Evolutionary conservation across 2,797 vertebrate species (phyloP).

Genomic region (Phalloptychus januarius): DNA sequence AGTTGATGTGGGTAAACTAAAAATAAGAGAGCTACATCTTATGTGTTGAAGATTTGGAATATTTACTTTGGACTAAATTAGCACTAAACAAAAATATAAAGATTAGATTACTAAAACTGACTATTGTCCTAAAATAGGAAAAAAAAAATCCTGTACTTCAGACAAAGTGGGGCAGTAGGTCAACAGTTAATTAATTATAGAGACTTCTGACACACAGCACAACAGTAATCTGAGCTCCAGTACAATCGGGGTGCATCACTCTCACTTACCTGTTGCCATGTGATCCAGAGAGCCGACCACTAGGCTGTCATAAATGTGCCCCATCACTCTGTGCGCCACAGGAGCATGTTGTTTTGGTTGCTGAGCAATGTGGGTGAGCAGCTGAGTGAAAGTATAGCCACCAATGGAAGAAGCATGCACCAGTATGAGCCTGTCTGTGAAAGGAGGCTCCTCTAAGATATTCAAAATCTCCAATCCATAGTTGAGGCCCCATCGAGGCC

Average conservation of each 20-base stretch:
- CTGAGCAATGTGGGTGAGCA: slow-evolving; percentile 61
- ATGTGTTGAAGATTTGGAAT: background rate
- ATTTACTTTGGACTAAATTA: background rate
- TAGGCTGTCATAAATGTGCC: slow-evolving; percentile 80
- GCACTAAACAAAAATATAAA: background rate
- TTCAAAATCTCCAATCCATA: slow-evolving; percentile 59
- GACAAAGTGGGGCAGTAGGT: slow-evolving; percentile 33
- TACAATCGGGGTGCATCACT: slow-evolving; percentile 5
- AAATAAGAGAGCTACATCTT: background rate
- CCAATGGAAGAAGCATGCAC: slow-evolving; percentile 80
- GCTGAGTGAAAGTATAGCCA: slow-evolving; percentile 78
- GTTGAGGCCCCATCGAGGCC: slow-evolving; percentile 72
- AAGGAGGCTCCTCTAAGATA: slow-evolving; percentile 69
- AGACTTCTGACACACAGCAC: slow-evolving; percentile 34
- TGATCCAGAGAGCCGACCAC: slow-evolving; percentile 74
- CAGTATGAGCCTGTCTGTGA: slow-evolving; percentile 64
- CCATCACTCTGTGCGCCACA: slow-evolving; percentile 62
- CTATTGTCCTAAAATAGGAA: background rate
- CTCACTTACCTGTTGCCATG: slow-evolving; percentile 73
- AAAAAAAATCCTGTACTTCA: slow-evolving; percentile 2
- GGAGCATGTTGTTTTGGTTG: slow-evolving; percentile 36
- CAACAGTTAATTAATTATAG: slow-evolving; percentile 47
- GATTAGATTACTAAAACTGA: background rate
- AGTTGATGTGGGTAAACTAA: background rate
- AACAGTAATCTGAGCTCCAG: slow-evolving; percentile 50